Conservation (phyloP, 2,888 invertebrate species). For the Macaria liturata region DNA sequence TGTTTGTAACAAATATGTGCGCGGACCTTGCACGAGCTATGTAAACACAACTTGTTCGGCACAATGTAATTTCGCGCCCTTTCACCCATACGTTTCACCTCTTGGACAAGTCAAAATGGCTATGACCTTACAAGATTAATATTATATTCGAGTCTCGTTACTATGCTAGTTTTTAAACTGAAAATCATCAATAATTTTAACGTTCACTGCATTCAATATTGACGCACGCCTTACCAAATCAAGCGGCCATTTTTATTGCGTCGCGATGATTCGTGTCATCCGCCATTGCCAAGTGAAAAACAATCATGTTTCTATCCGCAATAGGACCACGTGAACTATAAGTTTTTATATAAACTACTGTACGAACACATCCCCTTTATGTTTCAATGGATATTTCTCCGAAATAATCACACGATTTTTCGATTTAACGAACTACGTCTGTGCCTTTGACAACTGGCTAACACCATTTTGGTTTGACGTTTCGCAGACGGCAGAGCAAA, state of each 20-base stretch:
- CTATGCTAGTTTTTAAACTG: slow-evolving; percentile 1
- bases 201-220: slow-evolving; percentile 56
- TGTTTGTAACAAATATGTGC: slow-evolving; percentile 5
- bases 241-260: slow-evolving; percentile 83
- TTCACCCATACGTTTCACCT: slow-evolving; percentile 56
- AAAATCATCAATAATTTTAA: slow-evolving; percentile 19
- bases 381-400: slow-evolving; percentile 54
- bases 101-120: slow-evolving; percentile 18
- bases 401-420: slow-evolving; percentile 65
- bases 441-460: slow-evolving; percentile 71
- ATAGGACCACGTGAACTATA: slow-evolving; percentile 57
- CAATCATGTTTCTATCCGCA: slow-evolving; percentile 54
- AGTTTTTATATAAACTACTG: slow-evolving; percentile 49
- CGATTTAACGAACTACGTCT: slow-evolving; percentile 73
- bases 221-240: slow-evolving; percentile 81
- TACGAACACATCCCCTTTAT: slow-evolving; percentile 62
- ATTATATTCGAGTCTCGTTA: neutral
- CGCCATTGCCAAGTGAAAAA: slow-evolving; percentile 77
- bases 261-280: slow-evolving; percentile 83
- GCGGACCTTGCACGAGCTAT: slow-evolving; percentile 17
- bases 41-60: slow-evolving; percentile 43
- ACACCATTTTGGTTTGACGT: slow-evolving; percentile 82
- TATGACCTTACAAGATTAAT: slow-evolving; percentile 2
- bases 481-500: slow-evolving; percentile 56
- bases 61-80: slow-evolving; percentile 79